Conservation (phyloP, 2,888 invertebrate genomes). For the Galeopsomyia nigrocyanea region DNA sequence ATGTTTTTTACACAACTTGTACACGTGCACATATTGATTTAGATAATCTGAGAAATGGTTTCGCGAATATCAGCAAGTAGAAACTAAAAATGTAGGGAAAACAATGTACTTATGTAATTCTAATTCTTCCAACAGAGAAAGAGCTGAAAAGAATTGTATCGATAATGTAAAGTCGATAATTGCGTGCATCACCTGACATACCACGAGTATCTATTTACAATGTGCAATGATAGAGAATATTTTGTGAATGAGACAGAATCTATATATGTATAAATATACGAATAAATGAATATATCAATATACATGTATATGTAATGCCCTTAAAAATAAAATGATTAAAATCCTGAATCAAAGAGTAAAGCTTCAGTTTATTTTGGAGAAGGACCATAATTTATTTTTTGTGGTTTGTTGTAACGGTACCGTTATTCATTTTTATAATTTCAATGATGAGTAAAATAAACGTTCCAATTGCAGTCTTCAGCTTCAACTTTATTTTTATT, state of each 20-base stretch:
- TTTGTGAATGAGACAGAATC: slow-evolving; percentile 50
- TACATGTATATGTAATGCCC: slow-evolving; percentile 50
- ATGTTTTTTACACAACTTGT: slow-evolving; percentile 55
- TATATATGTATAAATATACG: slow-evolving; percentile 49
- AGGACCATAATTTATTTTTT: too few species aligned
- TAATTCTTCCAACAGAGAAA: slow-evolving; percentile 44
- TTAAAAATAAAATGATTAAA: slow-evolving; percentile 30
- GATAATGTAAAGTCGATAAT: slow-evolving; percentile 3
- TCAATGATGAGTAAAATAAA: too few species aligned
- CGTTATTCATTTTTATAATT: too few species aligned
- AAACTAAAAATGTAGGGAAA: slow-evolving; percentile 24
- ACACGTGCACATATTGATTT: slow-evolving; percentile 47
- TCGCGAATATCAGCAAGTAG: neutral
- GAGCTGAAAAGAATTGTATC: slow-evolving; percentile 40
- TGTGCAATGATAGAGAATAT: slow-evolving; percentile 50
- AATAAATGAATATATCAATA: slow-evolving; percentile 46
- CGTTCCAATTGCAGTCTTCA: too few species aligned
- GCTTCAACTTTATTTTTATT: too few species aligned
- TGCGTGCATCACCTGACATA: slow-evolving; percentile 44
- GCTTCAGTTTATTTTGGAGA: too few species aligned
- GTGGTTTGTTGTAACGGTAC: too few species aligned
- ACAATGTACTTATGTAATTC: slow-evolving; percentile 39
- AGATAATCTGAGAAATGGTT: slow-evolving; percentile 21
- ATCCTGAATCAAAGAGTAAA: too few species aligned
- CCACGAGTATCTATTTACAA: slow-evolving; percentile 47